These are phyloP conservation scores for Paraplagusia blochii DNA, from an alignment of 2,113 vertebrate genomes.

Conservation along the genomic window DNA sequence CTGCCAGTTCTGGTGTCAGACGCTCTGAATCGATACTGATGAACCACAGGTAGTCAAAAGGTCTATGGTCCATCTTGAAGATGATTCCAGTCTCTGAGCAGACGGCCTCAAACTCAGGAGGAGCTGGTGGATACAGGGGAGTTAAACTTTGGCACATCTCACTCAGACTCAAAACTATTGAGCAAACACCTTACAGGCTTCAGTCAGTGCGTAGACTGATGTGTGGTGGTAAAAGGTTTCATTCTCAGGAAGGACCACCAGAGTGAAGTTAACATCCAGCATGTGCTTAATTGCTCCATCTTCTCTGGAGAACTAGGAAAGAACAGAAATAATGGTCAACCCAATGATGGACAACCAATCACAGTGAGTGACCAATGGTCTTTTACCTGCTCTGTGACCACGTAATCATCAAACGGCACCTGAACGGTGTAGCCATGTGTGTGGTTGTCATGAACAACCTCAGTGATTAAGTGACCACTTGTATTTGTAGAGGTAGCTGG, in stretches of 20 bases:
- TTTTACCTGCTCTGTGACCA: constrained; percentile 42
- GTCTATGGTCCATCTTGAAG: constrained; percentile 46
- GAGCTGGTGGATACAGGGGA: too few species aligned
- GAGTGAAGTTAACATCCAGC: constrained; percentile 58
- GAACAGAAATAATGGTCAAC: background rate
- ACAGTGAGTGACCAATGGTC: background rate
- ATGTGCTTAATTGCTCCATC: constrained; percentile 28
- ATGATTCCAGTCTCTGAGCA: constrained; percentile 55
- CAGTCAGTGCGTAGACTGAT: constrained; percentile 21
- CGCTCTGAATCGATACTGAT: constrained; percentile 23
- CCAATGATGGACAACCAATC: background rate
- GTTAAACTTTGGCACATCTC: too few species aligned
- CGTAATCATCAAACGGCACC: constrained; percentile 53
- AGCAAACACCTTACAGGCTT: too few species aligned
- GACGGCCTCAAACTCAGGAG: background rate
- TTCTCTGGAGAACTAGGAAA: constrained; percentile 39
- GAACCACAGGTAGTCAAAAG: constrained; percentile 56
- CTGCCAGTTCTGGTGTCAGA: constrained; percentile 60
- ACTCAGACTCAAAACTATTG: too few species aligned
- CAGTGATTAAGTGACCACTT: background rate
- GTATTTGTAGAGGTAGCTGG: background rate
- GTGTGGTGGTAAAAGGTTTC: constrained; percentile 10
- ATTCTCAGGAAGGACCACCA: constrained; percentile 44
- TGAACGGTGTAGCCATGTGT: constrained; percentile 51
- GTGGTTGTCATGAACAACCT: constrained; percentile 23